A percentile compares a stretch with the other conserved stretches of the same genome.
phyloP scores from a whole-genome alignment of 2,113 vertebrate genomes.

The Urocynchramus pylzowi region DNA sequence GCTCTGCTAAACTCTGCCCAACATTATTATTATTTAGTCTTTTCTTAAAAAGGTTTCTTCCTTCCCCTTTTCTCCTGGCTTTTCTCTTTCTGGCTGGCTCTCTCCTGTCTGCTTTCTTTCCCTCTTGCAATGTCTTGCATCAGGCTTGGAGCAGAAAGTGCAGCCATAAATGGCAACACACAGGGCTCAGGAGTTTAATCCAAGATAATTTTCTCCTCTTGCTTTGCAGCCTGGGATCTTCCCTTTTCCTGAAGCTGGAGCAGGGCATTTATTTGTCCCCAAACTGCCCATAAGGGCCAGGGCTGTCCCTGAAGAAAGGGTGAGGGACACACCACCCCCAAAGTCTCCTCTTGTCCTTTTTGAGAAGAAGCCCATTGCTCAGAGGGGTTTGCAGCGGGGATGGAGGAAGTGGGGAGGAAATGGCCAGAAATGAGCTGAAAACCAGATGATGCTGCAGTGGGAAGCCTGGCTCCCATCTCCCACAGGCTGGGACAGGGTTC shows the following conservation, averaged over 20 bases:
- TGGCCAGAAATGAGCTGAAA: background rate
- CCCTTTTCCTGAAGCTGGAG: background rate
- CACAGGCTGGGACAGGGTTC: fast-evolving
- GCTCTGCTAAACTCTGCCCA: background rate
- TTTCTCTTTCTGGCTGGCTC: background rate
- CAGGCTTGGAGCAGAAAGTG: constrained; percentile 63
- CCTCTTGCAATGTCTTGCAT: constrained; percentile 67
- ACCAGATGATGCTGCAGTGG: background rate
- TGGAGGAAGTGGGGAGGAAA: background rate
- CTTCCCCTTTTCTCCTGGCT: background rate
- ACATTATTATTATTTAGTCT: background rate
- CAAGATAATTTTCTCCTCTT: background rate
- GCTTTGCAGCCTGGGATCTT: background rate
- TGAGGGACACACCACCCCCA: background rate
- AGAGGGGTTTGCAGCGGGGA: background rate
- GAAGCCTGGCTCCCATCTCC: background rate
- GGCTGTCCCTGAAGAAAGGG: background rate
- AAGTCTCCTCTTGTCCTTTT: background rate
- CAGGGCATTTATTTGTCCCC: background rate
- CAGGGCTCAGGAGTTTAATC: background rate
- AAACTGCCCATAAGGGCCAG: background rate
- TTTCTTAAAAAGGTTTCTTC: background rate
- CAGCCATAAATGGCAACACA: constrained; percentile 70
- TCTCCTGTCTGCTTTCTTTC: constrained; percentile 1
- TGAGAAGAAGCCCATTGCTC: background rate